phyloP scores from a whole-genome alignment of 2,888 invertebrate species.

The Ornithoptera priamus region DNA sequence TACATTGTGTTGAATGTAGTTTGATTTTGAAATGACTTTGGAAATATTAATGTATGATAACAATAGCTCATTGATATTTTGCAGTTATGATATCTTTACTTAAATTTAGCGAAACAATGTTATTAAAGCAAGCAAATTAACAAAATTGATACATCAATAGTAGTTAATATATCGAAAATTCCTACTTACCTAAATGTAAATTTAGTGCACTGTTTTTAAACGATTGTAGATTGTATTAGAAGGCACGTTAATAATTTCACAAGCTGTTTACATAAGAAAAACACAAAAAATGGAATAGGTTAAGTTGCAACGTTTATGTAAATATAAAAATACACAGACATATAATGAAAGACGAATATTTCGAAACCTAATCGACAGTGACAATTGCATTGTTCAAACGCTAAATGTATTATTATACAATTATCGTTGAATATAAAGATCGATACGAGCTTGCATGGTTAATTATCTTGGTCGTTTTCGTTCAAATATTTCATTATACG shows the following conservation, averaged over 20 bases:
- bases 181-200: slow-evolving; percentile 12
- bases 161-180: slow-evolving; percentile 2
- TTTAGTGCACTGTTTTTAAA: slow-evolving; percentile 8
- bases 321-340: slow-evolving; percentile 5
- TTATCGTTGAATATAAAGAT: background rate
- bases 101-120: no score
- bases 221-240: slow-evolving; percentile 5
- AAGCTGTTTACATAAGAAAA: background rate
- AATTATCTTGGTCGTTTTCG: slow-evolving; percentile 19
- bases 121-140: background rate
- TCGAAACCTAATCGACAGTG: background rate
- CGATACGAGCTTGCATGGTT: slow-evolving; percentile 12
- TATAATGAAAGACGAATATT: slow-evolving; percentile 9
- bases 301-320: slow-evolving; percentile 1
- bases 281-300: background rate
- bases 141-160: slow-evolving; percentile 1
- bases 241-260: background rate
- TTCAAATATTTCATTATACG: slow-evolving; percentile 15
- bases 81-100: no score
- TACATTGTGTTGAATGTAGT: no score
- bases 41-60: no score
- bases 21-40: no score
- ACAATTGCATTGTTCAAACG: background rate
- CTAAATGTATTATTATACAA: background rate
- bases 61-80: no score